Conservation (phyloP, 2,113 vertebrate species). For the Camelus dromedarius region DNA sequence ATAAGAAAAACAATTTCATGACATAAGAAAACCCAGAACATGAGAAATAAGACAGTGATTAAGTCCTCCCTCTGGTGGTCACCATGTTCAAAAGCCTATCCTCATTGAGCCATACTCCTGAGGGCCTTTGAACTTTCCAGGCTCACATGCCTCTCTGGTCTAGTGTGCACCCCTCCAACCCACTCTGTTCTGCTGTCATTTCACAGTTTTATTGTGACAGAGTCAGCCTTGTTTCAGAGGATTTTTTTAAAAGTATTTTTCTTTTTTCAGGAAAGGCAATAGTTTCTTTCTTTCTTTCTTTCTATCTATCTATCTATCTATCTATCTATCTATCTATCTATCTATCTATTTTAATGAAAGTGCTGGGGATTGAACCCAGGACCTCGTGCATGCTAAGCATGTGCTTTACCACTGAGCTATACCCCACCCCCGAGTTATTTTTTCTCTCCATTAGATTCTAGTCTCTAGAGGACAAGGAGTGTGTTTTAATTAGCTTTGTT, state of each 20-base stretch:
- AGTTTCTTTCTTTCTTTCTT: too few relatives aligned
- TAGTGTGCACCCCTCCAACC: neutral
- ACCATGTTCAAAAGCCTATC: neutral
- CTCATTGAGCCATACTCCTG: neutral
- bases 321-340: too few relatives aligned
- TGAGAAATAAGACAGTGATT: neutral
- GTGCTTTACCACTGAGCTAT: too few relatives aligned
- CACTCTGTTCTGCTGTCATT: neutral
- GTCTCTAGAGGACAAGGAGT: neutral
- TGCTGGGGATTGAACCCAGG: too few relatives aligned
- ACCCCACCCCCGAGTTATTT: neutral
- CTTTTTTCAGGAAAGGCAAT: too few relatives aligned
- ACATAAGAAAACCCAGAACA: neutral
- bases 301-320: too few relatives aligned
- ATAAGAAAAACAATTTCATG: neutral
- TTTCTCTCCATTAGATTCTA: neutral
- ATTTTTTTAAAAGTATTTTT: too few relatives aligned
- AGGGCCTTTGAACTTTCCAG: neutral
- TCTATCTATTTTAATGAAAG: too few relatives aligned
- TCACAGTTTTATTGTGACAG: neutral
- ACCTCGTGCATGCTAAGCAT: too few relatives aligned
- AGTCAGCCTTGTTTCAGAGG: neutral
- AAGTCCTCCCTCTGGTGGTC: constrained; percentile 44
- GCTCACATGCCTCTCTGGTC: neutral
- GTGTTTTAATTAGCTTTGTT: constrained; percentile 22